A percentile compares a stretch with the other conserved stretches of the same genome.
Evolutionary conservation across 1,140 invertebrate genomes (phyloP).

Genomic region (Aphelinus atriplicis): DNA sequence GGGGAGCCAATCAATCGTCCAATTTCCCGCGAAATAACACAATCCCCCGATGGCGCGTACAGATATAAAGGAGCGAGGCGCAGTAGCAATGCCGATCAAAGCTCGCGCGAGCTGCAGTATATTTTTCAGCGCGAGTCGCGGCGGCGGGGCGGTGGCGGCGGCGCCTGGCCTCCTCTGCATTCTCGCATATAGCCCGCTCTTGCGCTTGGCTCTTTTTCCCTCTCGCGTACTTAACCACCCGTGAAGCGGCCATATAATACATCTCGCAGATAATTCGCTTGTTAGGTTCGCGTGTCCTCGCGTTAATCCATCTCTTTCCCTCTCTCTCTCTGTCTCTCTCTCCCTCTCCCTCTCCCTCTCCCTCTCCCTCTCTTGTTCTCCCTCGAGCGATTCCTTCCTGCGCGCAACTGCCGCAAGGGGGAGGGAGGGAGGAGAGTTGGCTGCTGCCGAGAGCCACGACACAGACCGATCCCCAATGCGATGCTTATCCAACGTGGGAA

Average conservation of each 20-base stretch:
- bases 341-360: too few species aligned
- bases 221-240: constrained; percentile 56
- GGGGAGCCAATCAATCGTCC: constrained; percentile 16
- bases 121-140: constrained; percentile 1
- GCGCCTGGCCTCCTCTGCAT: background rate
- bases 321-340: background rate
- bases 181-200: too few species aligned
- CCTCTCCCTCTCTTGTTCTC: too few species aligned
- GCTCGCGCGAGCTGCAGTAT: background rate
- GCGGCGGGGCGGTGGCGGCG: background rate
- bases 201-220: constrained; percentile 17
- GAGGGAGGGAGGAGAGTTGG: constrained; percentile 13
- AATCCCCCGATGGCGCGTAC: background rate
- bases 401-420: background rate
- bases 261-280: constrained; percentile 59
- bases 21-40: constrained; percentile 4
- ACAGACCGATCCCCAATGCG: too few species aligned
- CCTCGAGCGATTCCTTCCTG: too few species aligned
- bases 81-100: too few species aligned
- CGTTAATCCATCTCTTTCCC: constrained; percentile 50
- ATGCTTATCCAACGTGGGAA: background rate
- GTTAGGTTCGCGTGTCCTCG: constrained; percentile 51
- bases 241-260: constrained; percentile 56
- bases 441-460: background rate
- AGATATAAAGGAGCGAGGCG: background rate